Evolutionary conservation across 1,140 invertebrate genomes (phyloP).

Genomic region (Drosophila nigromelanica): DNA sequence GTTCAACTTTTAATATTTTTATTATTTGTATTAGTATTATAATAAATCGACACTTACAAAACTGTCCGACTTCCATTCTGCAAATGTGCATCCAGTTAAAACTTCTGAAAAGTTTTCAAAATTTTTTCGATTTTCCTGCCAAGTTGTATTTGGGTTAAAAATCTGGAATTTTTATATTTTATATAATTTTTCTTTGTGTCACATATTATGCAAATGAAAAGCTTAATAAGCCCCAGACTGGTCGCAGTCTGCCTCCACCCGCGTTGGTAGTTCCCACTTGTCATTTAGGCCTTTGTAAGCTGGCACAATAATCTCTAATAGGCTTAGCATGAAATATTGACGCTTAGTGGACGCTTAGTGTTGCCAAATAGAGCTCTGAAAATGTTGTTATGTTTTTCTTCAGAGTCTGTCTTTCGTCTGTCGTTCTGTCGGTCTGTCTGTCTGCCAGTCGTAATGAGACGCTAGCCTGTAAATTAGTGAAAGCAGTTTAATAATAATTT

Average conservation of each 20-base stretch:
- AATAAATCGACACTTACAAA: no score
- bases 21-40: no score
- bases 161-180: constrained; percentile 21
- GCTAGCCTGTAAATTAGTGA: constrained; percentile 68
- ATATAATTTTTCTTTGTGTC: constrained; percentile 37
- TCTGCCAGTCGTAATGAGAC: constrained; percentile 37
- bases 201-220: constrained; percentile 68
- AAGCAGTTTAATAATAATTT: constrained; percentile 75
- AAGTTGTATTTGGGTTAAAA: no score
- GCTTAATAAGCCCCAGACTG: constrained; percentile 36
- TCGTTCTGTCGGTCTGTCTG: neutral
- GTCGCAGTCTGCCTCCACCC: neutral
- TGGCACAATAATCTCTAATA: constrained; percentile 81
- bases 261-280: constrained; percentile 52
- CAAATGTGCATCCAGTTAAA: no score
- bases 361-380: constrained; percentile 69
- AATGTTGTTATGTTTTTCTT: constrained; percentile 49
- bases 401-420: neutral
- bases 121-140: no score
- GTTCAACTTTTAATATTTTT: no score
- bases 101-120: no score
- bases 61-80: no score
- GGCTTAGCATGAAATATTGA: constrained; percentile 81
- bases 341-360: constrained; percentile 76
- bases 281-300: constrained; percentile 70